A percentile compares a stretch with the other conserved stretches of the same genome.
Conservation (phyloP, 2,888 invertebrate genomes). For the Altica lythri region DNA sequence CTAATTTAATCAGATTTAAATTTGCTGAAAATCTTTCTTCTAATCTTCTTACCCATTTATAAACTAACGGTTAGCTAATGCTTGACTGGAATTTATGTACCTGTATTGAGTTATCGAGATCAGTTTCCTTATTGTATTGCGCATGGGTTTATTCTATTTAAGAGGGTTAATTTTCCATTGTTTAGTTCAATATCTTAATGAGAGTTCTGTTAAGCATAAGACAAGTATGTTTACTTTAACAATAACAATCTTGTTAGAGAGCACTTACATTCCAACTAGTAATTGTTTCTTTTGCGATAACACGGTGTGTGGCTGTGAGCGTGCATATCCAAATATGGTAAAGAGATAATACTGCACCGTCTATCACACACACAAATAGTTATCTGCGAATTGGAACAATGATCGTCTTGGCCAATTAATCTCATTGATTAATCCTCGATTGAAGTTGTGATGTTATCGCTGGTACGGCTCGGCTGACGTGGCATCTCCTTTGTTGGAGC, state of each 20-base stretch:
- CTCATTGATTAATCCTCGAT: slow-evolving; percentile 38
- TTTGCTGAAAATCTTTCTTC: too few relatives aligned
- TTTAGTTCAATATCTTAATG: slow-evolving; percentile 15
- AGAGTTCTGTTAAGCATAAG: slow-evolving; percentile 6
- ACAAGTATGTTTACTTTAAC: slow-evolving; percentile 12
- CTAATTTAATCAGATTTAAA: too few relatives aligned
- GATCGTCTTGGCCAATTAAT: slow-evolving; percentile 42
- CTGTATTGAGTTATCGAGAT: too few relatives aligned
- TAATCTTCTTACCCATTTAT: too few relatives aligned
- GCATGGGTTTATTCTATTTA: too few relatives aligned
- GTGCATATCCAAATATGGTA: slow-evolving; percentile 24
- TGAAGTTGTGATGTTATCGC: slow-evolving; percentile 33
- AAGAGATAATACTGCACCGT: slow-evolving; percentile 16
- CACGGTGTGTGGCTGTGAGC: slow-evolving; percentile 18
- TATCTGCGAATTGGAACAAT: slow-evolving; percentile 40
- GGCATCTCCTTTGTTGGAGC: slow-evolving; percentile 33
- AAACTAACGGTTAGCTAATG: too few relatives aligned
- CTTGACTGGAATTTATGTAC: too few relatives aligned
- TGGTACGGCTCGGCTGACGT: slow-evolving; percentile 24
- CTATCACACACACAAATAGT: slow-evolving; percentile 25
- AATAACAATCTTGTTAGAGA: slow-evolving; percentile 23
- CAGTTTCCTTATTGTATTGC: too few relatives aligned
- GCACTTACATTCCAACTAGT: slow-evolving; percentile 16
- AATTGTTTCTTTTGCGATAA: slow-evolving; percentile 22
- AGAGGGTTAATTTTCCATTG: neutral